Base-by-base conservation (phyloP, 2,888 invertebrate genomes). In the Amorpha juglandis region DNA sequence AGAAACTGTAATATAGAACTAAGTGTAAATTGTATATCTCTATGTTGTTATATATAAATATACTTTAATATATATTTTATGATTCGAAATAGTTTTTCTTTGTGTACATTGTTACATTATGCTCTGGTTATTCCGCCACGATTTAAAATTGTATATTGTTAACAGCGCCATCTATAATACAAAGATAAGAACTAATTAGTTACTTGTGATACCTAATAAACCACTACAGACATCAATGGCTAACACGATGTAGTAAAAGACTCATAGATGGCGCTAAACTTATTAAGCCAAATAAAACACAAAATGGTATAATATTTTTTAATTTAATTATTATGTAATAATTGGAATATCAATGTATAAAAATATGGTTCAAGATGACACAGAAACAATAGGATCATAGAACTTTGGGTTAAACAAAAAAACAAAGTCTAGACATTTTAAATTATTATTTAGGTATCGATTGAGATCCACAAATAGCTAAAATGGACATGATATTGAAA, bases 1-100 rank as follows among this genome's bases (percentile, higher is more conserved):
- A 74, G 73, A 84, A 79, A 73, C 65, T 71, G 71, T 64, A 75
- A 78, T 79, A 67, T 70, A 80, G 71, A 65, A 42, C 65, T 75
- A 77, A 68, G 66, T 74, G 70, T 74, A 77, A 65, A 74, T 70
- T 74, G 51, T 71, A 70, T 77, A 72, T 74, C 65, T 71, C 67
- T 63, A 70, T 58, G 70, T 76, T 78, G 75, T 77, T 73, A 69
- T 72, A 72, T 66, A 68, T 64, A 67, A 64, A 64, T 71, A 69
- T 68, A 48, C 50, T 68, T 70, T 67, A 68, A 71, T 70, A 72
- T 71, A 69, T 67, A 70, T 72, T 72, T 71, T 69, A 52, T 38
- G 69, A 68, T 72, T 53, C 53, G 27, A 27, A 55, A 55, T 27
- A 4, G 33, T 33, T 33, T 45, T 64, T 55, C 45, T 12, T 64